Evolutionary conservation across 2,888 invertebrate species (phyloP), one percentile per base, ranked within the genome.

Genomic region (Gandaritis pyraliata): DNA sequence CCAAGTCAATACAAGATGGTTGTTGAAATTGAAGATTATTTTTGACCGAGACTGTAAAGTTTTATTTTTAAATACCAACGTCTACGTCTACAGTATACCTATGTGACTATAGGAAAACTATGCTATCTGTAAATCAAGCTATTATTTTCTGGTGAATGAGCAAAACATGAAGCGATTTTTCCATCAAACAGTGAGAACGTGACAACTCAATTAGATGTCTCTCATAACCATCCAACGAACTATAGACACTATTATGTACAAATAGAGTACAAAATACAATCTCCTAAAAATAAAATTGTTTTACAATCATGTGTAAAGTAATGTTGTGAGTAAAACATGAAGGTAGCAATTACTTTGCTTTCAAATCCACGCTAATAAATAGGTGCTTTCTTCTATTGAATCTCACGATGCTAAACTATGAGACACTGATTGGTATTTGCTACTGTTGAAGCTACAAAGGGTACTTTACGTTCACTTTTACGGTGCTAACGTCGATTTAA

Each of bases 301-400:
- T 45, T 30, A 18, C 55, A 61, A 62, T 53, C 38, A 62, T 64
- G 56, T 66, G 58, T 39, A 58, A 59, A 64, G 63, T 60, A 58
- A 60, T 45, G 51, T 46, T 50, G 56, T 49, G 39, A 52, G 60
- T 62, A 62, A 58, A 68, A 58, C 75, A 68, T 71, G 64, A 65
- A 77, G 73, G 73, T 72, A 73, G 73, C 73, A 81, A 82, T 83
- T 81, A 83, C 76, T 78, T 84, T 75, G 73, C 83, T 84, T 84
- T 82, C 81, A 70, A 78, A 75, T 70, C 71, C 72, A 72, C 75
- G 67, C 66, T 68, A 67, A 65, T 48, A 48, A 41, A 56, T 23
- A 49, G 39, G 29, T 72, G 70, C 77, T 81, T 80, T 79, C 77
- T 71, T 76, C 66, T 58, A 70, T 66, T 66, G 65, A 67, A 72